Conservation (phyloP, 2,113 vertebrate genomes). For the Zapus hudsonius region DNA sequence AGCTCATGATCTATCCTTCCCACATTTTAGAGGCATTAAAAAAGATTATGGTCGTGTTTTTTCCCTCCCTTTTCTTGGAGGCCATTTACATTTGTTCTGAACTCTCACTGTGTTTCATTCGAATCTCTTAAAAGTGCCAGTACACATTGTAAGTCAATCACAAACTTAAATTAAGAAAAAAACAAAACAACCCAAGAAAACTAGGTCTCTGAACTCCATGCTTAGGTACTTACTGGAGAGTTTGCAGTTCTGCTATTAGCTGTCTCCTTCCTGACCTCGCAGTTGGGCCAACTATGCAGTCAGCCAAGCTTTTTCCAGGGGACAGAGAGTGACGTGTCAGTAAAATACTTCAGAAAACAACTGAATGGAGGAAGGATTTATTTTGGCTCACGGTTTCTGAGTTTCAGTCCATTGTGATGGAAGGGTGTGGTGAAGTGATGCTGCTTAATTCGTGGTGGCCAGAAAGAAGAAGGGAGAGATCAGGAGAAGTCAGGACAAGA, state of each 20-base stretch:
- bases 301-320: not conserved
- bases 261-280: not conserved
- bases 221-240: conserved; percentile 59
- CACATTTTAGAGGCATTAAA: conserved; percentile 87
- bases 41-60: conserved; percentile 84
- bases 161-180: conserved; percentile 89
- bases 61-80: conserved; percentile 83
- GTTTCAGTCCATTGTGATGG: not conserved
- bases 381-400: not conserved
- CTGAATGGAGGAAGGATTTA: not conserved
- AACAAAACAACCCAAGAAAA: conserved; percentile 56
- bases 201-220: conserved; percentile 77
- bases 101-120: conserved; percentile 87
- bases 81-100: conserved; percentile 90
- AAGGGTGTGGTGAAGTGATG: not conserved
- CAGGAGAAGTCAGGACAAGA: not conserved
- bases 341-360: not conserved
- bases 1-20: conserved; percentile 88
- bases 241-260: not conserved
- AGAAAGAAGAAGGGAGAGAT: not conserved
- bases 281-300: too few species aligned
- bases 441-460: not conserved
- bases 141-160: conserved; percentile 87
- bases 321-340: not conserved
- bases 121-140: conserved; percentile 88